Evolutionary conservation across 2,113 vertebrate species (phyloP), one percentile per base, ranked within the genome.

Genomic region (Prochilodus magdalenae): DNA sequence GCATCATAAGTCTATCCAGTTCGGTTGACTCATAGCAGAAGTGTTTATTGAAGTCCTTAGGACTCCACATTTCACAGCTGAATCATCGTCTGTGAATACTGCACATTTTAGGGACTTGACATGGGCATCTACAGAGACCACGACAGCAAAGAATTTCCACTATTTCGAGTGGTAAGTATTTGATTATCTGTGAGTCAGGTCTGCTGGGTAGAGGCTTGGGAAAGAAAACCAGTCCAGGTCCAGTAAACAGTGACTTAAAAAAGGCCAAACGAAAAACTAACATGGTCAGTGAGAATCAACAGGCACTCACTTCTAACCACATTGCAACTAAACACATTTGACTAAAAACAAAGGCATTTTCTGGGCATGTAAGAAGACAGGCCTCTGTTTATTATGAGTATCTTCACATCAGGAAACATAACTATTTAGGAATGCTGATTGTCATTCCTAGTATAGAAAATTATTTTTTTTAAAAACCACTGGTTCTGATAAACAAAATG

Each of bases 71-170:
- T 85, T 82, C 33, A 26, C 57, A 81, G 84, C 77, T 93, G 92
- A 93, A 89, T 82, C 80, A 59, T 47, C 75, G 90, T 92, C 90
- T 92, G 87, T 86, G 88, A 84, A 87, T 82, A 74, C 29, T 30
- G 49, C 78, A 27, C 36, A 66, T 59, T 77, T 62, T 87, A 84
- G 87, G 87, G 71, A 83, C 74, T 49, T 57, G 11, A 22, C 80
- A 73, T 49, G 49, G 74, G 80, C 87, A 76, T 77, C 20, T 83
- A 86, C 73, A 80, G 36, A 67, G n/a, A 72, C 40, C 15, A 73
- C 49, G 26, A 77, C 24, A 51, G 26, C 59, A 51, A 71, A 73
- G n/a, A 67, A 75, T 63, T 84, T 86, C 81, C 85, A 83, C 60
- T 22, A 55, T 18, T 83, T 49, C 27, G n/a, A 49, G 73, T 30